These are phyloP conservation scores for Pluvialis apricaria DNA, from an alignment of 2,113 vertebrate species.

Conservation along the genomic window DNA sequence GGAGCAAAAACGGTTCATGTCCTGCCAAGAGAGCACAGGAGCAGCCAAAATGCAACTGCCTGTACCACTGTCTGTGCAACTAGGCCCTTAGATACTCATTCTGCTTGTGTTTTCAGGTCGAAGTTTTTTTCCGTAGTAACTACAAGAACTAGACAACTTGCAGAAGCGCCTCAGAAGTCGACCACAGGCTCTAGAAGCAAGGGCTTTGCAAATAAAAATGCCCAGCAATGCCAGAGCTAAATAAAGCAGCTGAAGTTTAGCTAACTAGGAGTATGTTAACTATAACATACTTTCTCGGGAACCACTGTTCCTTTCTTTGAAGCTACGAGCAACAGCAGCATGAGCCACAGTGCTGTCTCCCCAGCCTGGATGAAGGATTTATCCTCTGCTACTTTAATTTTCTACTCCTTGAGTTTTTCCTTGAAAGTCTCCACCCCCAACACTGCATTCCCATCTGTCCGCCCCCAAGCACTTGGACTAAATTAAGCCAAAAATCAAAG, in stretches of 20 bases:
- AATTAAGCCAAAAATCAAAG: constrained; percentile 45
- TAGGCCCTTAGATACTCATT: background rate
- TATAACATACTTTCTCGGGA: background rate
- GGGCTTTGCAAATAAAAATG: background rate
- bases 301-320: background rate
- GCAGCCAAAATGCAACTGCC: constrained; percentile 31
- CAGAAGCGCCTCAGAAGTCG: background rate
- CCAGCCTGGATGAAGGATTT: background rate
- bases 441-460: background rate
- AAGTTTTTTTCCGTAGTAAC: background rate
- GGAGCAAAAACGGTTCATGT: constrained; percentile 4
- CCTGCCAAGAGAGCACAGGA: background rate
- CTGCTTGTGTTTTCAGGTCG: background rate
- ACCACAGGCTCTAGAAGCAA: background rate
- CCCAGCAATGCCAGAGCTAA: background rate
- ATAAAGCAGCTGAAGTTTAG: background rate
- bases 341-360: background rate
- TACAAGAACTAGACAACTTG: background rate
- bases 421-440: constrained; percentile 25
- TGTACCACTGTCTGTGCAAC: background rate
- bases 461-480: background rate
- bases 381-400: background rate
- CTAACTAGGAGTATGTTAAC: background rate
- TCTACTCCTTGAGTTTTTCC: background rate
- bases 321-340: background rate